phyloP scores from a whole-genome alignment of 2,888 invertebrate genomes.

The Frankliniella intonsa region DNA sequence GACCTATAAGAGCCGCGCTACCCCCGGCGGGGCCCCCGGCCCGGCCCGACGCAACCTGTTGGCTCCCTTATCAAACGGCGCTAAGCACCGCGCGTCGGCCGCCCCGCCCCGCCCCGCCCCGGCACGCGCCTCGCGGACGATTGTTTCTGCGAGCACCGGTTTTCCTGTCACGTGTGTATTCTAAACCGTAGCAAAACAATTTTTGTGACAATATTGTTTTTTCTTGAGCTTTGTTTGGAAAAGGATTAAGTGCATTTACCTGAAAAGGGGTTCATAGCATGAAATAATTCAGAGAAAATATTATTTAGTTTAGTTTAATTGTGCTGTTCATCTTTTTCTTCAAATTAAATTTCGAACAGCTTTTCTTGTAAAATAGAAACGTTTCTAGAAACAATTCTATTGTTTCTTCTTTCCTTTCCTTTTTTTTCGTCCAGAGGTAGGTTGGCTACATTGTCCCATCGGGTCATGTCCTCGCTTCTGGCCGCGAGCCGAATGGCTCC shows the following conservation, averaged over 20 bases:
- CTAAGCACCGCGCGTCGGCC: background rate
- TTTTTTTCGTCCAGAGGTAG: background rate
- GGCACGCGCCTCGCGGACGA: background rate
- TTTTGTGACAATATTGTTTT: background rate
- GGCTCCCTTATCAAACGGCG: conserved; percentile 13
- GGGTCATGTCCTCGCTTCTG: background rate
- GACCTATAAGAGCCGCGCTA: background rate
- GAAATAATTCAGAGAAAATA: too few relatives aligned
- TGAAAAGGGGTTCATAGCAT: too few relatives aligned
- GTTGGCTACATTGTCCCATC: background rate
- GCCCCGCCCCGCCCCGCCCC: too few relatives aligned
- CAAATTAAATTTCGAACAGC: too few relatives aligned
- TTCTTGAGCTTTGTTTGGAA: too few relatives aligned
- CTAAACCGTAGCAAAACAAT: background rate
- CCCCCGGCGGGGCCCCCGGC: background rate
- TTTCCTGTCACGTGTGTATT: background rate
- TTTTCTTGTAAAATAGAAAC: too few relatives aligned
- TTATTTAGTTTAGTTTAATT: too few relatives aligned
- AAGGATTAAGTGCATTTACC: too few relatives aligned
- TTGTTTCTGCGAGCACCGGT: background rate
- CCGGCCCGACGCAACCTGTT: background rate
- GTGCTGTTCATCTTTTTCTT: too few relatives aligned
- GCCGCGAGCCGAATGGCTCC: background rate
- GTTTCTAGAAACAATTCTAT: too few relatives aligned
- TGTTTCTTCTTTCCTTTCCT: background rate